Evolutionary conservation across 2,888 invertebrate species (phyloP).

Genomic region (Thelaira solivaga): DNA sequence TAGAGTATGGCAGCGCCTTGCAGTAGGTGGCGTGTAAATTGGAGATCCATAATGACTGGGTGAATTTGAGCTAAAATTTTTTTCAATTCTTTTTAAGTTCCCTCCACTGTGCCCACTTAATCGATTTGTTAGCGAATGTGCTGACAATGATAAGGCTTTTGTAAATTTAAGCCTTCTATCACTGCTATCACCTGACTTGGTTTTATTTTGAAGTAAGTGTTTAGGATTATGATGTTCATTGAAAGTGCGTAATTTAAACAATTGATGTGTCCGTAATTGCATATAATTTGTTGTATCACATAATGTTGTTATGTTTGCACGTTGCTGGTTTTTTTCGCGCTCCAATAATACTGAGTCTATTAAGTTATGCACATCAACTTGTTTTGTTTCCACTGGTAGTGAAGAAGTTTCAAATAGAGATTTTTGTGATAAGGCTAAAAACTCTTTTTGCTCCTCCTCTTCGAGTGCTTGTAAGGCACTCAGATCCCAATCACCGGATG

Average conservation of each 20-base stretch:
- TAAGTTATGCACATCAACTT: conserved; percentile 42
- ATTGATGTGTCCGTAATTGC: conserved; percentile 70
- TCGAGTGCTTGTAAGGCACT: conserved; percentile 77
- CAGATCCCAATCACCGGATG: conserved; percentile 77
- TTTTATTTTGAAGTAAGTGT: conserved; percentile 64
- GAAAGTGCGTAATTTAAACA: conserved; percentile 74
- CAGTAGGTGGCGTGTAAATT: conserved; percentile 73
- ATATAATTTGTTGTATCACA: conserved; percentile 66
- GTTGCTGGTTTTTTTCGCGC: neutral
- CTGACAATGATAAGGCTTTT: conserved; percentile 72
- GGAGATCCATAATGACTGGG: conserved; percentile 71
- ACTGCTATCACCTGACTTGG: conserved; percentile 32
- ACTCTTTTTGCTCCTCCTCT: conserved; percentile 75
- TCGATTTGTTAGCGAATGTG: conserved; percentile 70
- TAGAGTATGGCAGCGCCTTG: conserved; percentile 73
- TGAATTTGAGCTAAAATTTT: conserved; percentile 67
- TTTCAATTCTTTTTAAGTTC: conserved; percentile 46
- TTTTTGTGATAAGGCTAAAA: conserved; percentile 74
- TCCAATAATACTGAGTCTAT: conserved; percentile 49
- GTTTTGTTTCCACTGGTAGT: conserved; percentile 62
- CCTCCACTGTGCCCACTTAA: conserved; percentile 40
- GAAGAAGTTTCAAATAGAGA: conserved; percentile 71
- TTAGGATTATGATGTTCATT: conserved; percentile 71
- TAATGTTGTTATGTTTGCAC: conserved; percentile 39
- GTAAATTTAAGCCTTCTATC: conserved; percentile 68